Evolutionary conservation across 2,888 invertebrate genomes (phyloP), one percentile per base, ranked within the genome.

Genomic region (Plutella xylostella): DNA sequence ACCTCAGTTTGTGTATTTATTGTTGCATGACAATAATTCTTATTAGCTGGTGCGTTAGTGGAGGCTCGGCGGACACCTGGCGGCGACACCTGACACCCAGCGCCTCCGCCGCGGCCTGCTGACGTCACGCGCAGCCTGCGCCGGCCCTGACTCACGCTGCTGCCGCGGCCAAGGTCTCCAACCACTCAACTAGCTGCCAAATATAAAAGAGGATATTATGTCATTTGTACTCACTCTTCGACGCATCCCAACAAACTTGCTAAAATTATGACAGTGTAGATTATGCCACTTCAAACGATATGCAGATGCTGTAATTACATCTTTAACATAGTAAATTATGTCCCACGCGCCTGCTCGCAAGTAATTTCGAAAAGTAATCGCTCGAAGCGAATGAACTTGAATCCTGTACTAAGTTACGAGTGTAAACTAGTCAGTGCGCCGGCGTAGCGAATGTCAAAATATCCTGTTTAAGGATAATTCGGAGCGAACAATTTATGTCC

Each of bases 381-480:
- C 41, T 18, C 19, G 41, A 31, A 20, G 41, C 30, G 41, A 30
- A 18, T 19, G 41, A 5, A 5, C 30, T 19, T 18, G 39, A 15
- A 39, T 39, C 39, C 37, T 19, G 25, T 31, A n/a, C 19, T 30
- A 30, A 41, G 18, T 41, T 21, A 58, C 60, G 60, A 61, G 58
- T 61, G 63, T 66, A 67, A 69, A 69, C 68, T 68, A 70, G 69
- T 67, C 65, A 57, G 60, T 58, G 56, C 60, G 63, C 63, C 64
- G 61, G 60, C 59, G 57, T 56, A 58, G 55, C 57, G 58, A 64
- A 69, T 66, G 72, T 76, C 72, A 76, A 77, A 77, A 72, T 75
- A 72, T 69, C 64, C 69, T 67, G 66, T 69, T 72, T 72, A 72
- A 21, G 67, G 72, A 71, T 77, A 77, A 77, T 79, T 73, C 68